A percentile compares a stretch with the other conserved stretches of the same genome.
Conservation (phyloP, 2,797 vertebrate species). For the Acrossocheilus fasciatus region DNA sequence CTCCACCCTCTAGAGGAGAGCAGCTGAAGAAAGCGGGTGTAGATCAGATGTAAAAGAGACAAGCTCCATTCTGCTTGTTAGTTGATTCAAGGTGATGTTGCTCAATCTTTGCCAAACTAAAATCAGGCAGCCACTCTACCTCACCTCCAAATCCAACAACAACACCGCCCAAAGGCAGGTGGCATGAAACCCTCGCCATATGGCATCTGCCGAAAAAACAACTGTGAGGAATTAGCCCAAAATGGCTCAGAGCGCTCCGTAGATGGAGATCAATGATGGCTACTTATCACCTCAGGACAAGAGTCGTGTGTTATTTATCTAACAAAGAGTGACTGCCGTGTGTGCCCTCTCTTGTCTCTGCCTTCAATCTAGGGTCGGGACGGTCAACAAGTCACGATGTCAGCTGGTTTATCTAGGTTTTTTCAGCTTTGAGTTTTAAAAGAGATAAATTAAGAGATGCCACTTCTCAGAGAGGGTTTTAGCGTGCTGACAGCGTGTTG, state of each 20-base stretch:
- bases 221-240: slow-evolving; percentile 71
- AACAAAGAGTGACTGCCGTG: slow-evolving; percentile 49
- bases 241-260: slow-evolving; percentile 62
- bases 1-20: slow-evolving; percentile 23
- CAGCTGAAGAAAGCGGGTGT: not conserved
- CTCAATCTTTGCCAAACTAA: slow-evolving; percentile 31
- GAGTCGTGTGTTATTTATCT: slow-evolving; percentile 61
- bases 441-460: not conserved
- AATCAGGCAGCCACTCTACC: slow-evolving; percentile 20
- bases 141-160: slow-evolving; percentile 49
- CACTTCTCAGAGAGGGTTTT: not conserved
- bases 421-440: not conserved
- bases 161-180: slow-evolving; percentile 72
- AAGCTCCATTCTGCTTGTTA: slow-evolving; percentile 11
- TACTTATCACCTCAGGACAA: slow-evolving; percentile 73
- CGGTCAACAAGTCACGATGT: not conserved
- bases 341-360: not conserved
- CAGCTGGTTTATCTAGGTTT: not conserved
- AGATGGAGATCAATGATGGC: slow-evolving; percentile 74
- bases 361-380: not conserved
- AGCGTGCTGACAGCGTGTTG: not conserved
- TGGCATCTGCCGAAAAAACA: slow-evolving; percentile 71
- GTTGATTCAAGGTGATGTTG: slow-evolving; percentile 63
- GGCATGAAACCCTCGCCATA: slow-evolving; percentile 77
- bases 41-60: slow-evolving; percentile 27